Evolutionary conservation across 2,888 invertebrate species (phyloP), one percentile per base, ranked within the genome.

Genomic region (Hylaea fasciaria): DNA sequence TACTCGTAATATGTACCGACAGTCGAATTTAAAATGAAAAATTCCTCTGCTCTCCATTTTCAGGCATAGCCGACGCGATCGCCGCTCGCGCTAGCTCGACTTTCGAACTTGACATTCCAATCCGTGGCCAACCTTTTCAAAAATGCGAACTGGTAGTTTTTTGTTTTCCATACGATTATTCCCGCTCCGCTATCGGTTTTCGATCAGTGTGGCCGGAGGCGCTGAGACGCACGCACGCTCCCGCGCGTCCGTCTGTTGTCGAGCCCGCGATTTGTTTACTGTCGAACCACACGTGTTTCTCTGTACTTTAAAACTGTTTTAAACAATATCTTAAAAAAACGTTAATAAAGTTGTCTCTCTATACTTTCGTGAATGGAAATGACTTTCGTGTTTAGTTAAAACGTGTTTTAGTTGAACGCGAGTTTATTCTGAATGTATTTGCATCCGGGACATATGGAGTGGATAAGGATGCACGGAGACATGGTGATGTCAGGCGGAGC

Each of bases 121-220:
- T 47, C 57, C 64, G 62, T 52, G 64, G 64, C 64, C 37, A 59
- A 64, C 58, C 49, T 61, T 65, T 61, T 56, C 46, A 53, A 66
- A 68, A 60, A 45, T 55, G 32, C 60, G 57, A 63, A 29, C 48
- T 58, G 56, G 58, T 62, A 41, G 48, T 39, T 64, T 57, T 67
- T 57, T 66, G 72, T 70, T 69, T 73, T 74, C 74, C 58, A 64
- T 64, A 29, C 64, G 68, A 74, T 80, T 77, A 74, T 78, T 72
- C 68, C 64, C 62, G 71, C 73, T 68, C 66, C 70, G 69, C 80
- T 83, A 85, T 86, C 79, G 82, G 80, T 81, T 82, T 86, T 81
- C 83, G 82, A 85, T 86, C 87, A 88, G 87, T 87, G 76, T 74
- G 74, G 78, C 80, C 77, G 74, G 82, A 74, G 85, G 80, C 83